Base-by-base conservation (phyloP, 2,888 invertebrate species). In the Arrhopalites spinosus region DNA sequence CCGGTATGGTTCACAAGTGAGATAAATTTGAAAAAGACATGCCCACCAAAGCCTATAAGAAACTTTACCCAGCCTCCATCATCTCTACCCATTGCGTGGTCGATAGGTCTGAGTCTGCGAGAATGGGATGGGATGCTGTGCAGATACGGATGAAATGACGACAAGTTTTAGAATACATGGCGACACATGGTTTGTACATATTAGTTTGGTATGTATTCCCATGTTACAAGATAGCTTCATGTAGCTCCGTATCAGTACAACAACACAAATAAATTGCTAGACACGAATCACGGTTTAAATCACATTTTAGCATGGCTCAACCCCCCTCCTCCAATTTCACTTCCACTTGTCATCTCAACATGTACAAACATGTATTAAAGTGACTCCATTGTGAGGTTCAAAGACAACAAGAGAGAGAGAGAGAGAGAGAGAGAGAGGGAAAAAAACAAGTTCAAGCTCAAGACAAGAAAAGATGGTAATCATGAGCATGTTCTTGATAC, bases 41-140 rank as follows among this genome's bases (percentile, higher is more conserved):
- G 59, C 59, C 59, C 59, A 59, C 59, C 20, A 59, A 25, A 59
- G 59, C 20, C 59, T 59, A 59, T 11, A 59, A 59, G 59, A 23
- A 20, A 59, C 20, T 59, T 59, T 59, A 25, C 23, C 67, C 67
- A 43, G 23, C 47, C 45, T n/a, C 27, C 67, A 13, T 23, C 20
- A 68, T 29, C 43, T 36, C 20, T 45, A 13, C 20, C 45, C 67
- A 68, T 68, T 47, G 67, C 67, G 47, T 45, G 47, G 47, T 43
- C 67, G 23, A 20, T 47, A 17, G 29, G 53, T 68, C 47, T 20
- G 67, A 68, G 67, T 68, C 67, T 68, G 67, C 67, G 67, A 68
- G 67, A 25, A 68, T 68, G 45, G 59, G 47, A 68, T 68, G 45
- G 59, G 59, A 59, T 59, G 59, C 59, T 59, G 59, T 25, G 25